Percentiles rank a stretch among this genome's conserved stretches.
These are phyloP conservation scores for Pao palembangensis DNA, from an alignment of 2,113 vertebrate species.

Conservation along the genomic window DNA sequence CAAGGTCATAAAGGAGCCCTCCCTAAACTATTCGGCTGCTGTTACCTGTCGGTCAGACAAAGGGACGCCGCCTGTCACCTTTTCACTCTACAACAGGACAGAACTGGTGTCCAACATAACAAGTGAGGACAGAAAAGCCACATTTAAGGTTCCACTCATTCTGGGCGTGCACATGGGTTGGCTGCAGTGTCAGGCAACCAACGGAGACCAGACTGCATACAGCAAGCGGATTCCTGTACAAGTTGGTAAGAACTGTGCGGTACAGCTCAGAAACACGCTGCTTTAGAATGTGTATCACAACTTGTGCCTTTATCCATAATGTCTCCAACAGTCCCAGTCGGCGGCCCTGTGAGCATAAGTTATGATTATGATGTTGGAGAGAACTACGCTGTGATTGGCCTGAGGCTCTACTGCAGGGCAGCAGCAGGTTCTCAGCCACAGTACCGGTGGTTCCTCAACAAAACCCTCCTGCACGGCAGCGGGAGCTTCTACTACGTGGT, in stretches of 20 bases:
- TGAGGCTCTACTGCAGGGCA: constrained; percentile 59
- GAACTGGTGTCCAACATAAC: background rate
- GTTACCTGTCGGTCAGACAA: constrained; percentile 51
- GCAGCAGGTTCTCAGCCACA: constrained; percentile 50
- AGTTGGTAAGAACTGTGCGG: constrained; percentile 54
- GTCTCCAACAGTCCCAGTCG: constrained; percentile 52
- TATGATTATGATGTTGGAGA: constrained; percentile 29
- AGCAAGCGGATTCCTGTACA: constrained; percentile 38
- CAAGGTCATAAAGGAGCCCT: constrained; percentile 36
- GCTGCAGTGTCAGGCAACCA: constrained; percentile 56
- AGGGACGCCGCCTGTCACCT: constrained; percentile 55
- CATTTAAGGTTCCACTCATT: constrained; percentile 50
- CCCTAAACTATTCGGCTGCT: constrained; percentile 13
- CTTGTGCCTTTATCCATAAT: background rate
- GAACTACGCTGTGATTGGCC: constrained; percentile 37
- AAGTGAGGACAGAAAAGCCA: background rate
- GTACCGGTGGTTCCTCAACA: constrained; percentile 68
- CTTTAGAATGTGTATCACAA: too few species aligned
- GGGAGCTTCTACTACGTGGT: constrained; percentile 46
- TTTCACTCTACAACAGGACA: constrained; percentile 47
- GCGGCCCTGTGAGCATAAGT: constrained; percentile 46
- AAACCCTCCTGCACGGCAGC: constrained; percentile 17
- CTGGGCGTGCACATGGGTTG: constrained; percentile 21
- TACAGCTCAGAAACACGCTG: background rate
- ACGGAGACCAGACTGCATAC: constrained; percentile 3